phyloP scores from a whole-genome alignment of 2,888 invertebrate genomes.

The Rhagonycha fulva region DNA sequence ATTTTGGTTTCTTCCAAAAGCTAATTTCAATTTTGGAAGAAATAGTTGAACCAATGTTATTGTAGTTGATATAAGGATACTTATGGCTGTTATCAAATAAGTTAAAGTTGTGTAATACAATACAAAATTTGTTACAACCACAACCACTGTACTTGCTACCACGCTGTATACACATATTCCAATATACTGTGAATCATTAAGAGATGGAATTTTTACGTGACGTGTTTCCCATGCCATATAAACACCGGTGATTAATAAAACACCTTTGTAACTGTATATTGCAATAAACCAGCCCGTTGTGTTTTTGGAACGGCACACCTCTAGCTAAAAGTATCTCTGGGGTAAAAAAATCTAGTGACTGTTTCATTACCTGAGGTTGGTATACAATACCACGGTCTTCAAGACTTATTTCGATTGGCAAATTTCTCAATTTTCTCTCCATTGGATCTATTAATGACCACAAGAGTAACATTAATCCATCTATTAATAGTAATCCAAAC shows the following conservation, averaged over 20 bases:
- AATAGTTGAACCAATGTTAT: slow-evolving; percentile 85
- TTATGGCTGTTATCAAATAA: slow-evolving; percentile 79
- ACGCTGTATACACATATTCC: slow-evolving; percentile 92
- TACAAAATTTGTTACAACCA: slow-evolving; percentile 85
- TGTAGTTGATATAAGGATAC: slow-evolving; percentile 85
- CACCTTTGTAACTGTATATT: slow-evolving; percentile 87
- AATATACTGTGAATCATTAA: slow-evolving; percentile 93
- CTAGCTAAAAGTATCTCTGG: slow-evolving; percentile 64
- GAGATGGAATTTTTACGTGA: slow-evolving; percentile 86
- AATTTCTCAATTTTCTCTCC: slow-evolving; percentile 80
- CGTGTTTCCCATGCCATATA: slow-evolving; percentile 97
- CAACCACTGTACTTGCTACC: slow-evolving; percentile 85
- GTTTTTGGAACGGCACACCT: slow-evolving; percentile 86
- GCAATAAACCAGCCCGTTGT: slow-evolving; percentile 89
- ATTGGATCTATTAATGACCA: slow-evolving; percentile 90
- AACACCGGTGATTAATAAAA: slow-evolving; percentile 84
- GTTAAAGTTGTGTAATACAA: slow-evolving; percentile 80
- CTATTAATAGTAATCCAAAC: slow-evolving; percentile 79
- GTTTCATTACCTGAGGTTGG: slow-evolving; percentile 73
- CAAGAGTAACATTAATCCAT: slow-evolving; percentile 79
- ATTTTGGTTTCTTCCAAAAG: slow-evolving; percentile 68
- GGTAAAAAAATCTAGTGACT: slow-evolving; percentile 40
- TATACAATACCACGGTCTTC: slow-evolving; percentile 81
- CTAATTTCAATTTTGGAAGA: slow-evolving; percentile 81
- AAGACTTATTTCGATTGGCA: slow-evolving; percentile 77